A percentile compares a stretch with the other conserved stretches of the same genome.
Conservation (phyloP, 2,113 vertebrate genomes). For the Psephotus haematonotus region DNA sequence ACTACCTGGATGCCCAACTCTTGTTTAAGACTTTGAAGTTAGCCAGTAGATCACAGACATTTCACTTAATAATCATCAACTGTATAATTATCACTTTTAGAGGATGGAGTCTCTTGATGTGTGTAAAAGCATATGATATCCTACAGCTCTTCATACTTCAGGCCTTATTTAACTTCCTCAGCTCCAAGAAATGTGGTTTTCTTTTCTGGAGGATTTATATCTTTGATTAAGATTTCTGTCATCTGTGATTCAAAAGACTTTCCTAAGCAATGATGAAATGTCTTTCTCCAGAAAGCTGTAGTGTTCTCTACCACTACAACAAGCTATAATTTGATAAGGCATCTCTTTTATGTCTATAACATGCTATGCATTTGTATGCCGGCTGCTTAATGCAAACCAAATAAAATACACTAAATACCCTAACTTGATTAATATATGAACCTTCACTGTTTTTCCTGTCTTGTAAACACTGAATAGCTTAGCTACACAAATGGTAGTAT, state of each 20-base stretch:
- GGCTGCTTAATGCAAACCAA: neutral
- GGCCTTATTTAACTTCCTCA: neutral
- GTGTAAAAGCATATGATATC: neutral
- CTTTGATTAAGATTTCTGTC: neutral
- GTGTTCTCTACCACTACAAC: neutral
- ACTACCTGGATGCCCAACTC: no score
- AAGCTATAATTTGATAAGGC: neutral
- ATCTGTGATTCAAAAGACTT: neutral
- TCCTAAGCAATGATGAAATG: neutral
- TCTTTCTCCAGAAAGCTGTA: neutral
- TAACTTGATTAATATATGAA: neutral
- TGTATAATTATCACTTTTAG: neutral
- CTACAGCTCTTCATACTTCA: neutral
- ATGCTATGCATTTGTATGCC: neutral
- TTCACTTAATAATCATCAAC: neutral
- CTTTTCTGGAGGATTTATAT: neutral
- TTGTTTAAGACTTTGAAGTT: neutral
- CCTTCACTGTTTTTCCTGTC: neutral
- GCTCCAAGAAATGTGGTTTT: neutral
- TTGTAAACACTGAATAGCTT: constrained; percentile 45
- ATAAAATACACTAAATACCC: neutral
- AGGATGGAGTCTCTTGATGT: neutral
- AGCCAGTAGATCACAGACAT: neutral
- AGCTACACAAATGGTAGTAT: constrained; percentile 29
- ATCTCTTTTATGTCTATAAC: neutral